These are phyloP conservation scores for Caenorhabditis sp. DNA, from an alignment of 2,888 invertebrate species.

Conservation along the genomic window DNA sequence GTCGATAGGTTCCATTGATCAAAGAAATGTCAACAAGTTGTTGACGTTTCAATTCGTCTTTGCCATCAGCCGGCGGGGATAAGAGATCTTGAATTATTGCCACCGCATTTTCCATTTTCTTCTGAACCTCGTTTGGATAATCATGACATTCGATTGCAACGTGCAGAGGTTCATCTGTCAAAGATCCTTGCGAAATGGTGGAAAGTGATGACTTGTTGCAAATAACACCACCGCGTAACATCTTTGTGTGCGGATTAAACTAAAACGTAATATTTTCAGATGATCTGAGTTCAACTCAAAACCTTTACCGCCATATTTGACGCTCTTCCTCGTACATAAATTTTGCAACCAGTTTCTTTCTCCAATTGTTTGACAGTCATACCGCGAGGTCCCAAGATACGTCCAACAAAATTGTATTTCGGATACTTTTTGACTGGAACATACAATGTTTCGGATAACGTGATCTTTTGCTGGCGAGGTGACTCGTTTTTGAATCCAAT, in stretches of 20 bases:
- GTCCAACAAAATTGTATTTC: constrained; percentile 96
- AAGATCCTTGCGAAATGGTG: constrained; percentile 24
- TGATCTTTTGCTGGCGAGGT: constrained; percentile 3
- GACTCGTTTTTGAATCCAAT: background rate
- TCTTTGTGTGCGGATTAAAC: constrained; percentile 28
- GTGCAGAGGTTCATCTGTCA: constrained; percentile 38
- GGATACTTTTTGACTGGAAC: constrained; percentile 38
- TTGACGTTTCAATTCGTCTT: constrained; percentile 38
- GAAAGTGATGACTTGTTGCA: constrained; percentile 14
- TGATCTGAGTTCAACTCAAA: background rate
- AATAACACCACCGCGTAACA: constrained; percentile 4
- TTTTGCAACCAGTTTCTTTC: constrained; percentile 99
- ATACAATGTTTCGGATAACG: constrained; percentile 15
- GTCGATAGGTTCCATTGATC: constrained; percentile 37
- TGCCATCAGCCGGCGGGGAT: constrained; percentile 40
- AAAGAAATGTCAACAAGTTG: constrained; percentile 41
- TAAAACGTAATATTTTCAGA: constrained; percentile 7
- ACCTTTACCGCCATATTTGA: constrained; percentile 13
- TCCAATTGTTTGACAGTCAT: constrained; percentile 99
- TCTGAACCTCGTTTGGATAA: background rate
- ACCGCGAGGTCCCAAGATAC: constrained; percentile 97
- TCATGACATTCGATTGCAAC: constrained; percentile 35
- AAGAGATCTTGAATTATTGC: constrained; percentile 19
- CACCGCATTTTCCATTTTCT: constrained; percentile 26
- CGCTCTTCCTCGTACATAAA: constrained; percentile 78